Percentiles rank a stretch among this genome's conserved stretches.
Evolutionary conservation across 2,888 invertebrate species (phyloP).

Genomic region (Hemicrepidius hirtus): DNA sequence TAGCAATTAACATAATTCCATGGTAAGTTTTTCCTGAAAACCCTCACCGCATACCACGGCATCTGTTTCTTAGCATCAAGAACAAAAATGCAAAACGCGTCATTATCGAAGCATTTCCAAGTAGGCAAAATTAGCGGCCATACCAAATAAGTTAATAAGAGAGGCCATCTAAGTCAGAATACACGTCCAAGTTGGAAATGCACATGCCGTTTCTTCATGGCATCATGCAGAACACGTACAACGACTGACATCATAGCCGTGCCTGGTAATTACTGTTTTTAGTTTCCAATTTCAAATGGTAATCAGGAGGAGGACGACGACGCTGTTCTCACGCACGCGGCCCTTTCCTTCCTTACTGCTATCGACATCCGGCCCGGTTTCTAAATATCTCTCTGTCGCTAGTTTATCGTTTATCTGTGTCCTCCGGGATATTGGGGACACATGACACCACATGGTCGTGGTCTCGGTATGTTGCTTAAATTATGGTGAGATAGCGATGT

Average conservation of each 20-base stretch:
- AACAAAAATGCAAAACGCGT: conserved; percentile 28
- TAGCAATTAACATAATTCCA: conserved; percentile 41
- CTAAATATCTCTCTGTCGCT: conserved; percentile 53
- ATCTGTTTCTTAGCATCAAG: conserved; percentile 26
- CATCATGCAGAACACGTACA: conserved; percentile 55
- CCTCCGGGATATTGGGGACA: conserved; percentile 48
- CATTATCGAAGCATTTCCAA: conserved; percentile 41
- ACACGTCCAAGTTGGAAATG: conserved; percentile 40
- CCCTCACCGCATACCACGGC: conserved; percentile 28
- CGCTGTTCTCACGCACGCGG: conserved; percentile 63
- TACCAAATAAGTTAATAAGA: conserved; percentile 47
- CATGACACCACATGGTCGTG: conserved; percentile 41
- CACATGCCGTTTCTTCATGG: conserved; percentile 40
- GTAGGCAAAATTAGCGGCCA: conserved; percentile 45
- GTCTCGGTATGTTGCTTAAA: conserved; percentile 24
- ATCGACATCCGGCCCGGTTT: conserved; percentile 60
- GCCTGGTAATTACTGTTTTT: conserved; percentile 64
- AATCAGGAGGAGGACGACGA: conserved; percentile 61
- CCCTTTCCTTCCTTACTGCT: conserved; percentile 57
- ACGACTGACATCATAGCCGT: conserved; percentile 61
- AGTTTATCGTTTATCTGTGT: conserved; percentile 53
- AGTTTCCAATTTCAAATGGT: conserved; percentile 65
- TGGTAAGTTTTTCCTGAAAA: conserved; percentile 35
- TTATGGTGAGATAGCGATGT: conserved; percentile 31
- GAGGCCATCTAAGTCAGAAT: conserved; percentile 27